Percentiles rank a stretch among this genome's conserved stretches.
Conservation (phyloP, 2,797 vertebrate species). For the Vultur gryphus region DNA sequence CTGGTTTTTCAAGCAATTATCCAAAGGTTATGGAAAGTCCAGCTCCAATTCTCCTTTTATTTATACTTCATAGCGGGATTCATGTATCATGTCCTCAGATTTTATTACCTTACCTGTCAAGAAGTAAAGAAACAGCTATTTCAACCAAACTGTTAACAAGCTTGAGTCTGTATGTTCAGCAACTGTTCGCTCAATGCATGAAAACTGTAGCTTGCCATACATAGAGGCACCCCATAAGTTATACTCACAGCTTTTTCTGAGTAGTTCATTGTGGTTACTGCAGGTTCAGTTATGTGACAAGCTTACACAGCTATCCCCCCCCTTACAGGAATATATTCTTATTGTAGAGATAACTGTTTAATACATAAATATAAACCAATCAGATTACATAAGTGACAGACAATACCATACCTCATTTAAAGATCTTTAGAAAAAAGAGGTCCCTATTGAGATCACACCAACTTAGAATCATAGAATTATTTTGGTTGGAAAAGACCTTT, state of each 20-base stretch:
- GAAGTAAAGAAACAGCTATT: constrained; percentile 9
- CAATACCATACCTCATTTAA: not conserved
- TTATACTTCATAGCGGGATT: not conserved
- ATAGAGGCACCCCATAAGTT: not conserved
- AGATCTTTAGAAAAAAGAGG: not conserved
- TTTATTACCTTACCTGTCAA: constrained; percentile 2
- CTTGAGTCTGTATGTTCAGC: not conserved
- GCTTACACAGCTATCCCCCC: not conserved
- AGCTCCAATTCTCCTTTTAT: not conserved
- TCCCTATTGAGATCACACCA: not conserved
- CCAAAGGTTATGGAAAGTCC: constrained; percentile 5
- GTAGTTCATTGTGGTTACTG: not conserved
- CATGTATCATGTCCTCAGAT: not conserved
- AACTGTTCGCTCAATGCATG: not conserved
- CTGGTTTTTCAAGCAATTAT: constrained; percentile 39
- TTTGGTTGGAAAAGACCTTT: not conserved
- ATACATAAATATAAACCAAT: constrained; percentile 13
- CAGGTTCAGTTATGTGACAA: not conserved
- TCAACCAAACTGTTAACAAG: not conserved
- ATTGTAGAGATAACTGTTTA: not conserved
- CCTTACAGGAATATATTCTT: not conserved
- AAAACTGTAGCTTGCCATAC: not conserved
- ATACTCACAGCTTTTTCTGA: not conserved
- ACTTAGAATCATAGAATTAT: not conserved
- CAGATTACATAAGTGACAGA: not conserved